These are phyloP conservation scores for Andrena haemorrhoa DNA, from an alignment of 2,888 invertebrate genomes.

Conservation along the genomic window DNA sequence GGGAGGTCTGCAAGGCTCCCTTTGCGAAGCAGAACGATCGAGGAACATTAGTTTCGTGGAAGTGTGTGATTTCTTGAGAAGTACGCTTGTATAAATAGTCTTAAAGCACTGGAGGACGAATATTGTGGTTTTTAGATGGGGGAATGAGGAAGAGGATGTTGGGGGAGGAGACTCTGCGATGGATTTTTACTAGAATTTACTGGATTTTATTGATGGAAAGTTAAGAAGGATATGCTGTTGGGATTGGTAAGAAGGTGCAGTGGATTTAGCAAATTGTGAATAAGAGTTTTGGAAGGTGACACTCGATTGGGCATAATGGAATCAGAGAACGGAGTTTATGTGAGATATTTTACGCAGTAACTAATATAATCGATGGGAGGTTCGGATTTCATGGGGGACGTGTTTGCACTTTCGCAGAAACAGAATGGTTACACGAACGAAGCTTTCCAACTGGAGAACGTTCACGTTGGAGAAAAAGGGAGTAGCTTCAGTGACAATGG, in stretches of 20 bases:
- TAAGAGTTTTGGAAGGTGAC: background rate
- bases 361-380: background rate
- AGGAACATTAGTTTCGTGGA: no score
- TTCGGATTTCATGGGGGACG: background rate
- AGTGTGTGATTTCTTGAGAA: background rate
- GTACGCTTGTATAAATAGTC: background rate
- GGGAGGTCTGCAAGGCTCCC: no score
- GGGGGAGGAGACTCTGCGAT: background rate
- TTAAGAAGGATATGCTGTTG: no score
- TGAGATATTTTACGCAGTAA: conserved; percentile 37
- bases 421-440: conserved; percentile 68
- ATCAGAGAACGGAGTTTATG: conserved; percentile 49
- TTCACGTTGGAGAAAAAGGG: conserved; percentile 36
- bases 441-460: conserved; percentile 66
- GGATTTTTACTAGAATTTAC: background rate
- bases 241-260: background rate
- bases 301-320: conserved; percentile 41
- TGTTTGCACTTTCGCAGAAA: conserved; percentile 64
- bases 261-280: background rate
- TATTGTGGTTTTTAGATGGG: background rate
- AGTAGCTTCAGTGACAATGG: conserved; percentile 18
- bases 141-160: background rate
- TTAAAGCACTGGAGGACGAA: background rate
- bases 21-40: no score
- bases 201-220: no score